A percentile compares a stretch with the other conserved stretches of the same genome.
Evolutionary conservation across 2,113 vertebrate species (phyloP).

Genomic region (Otocyon megalotis): DNA sequence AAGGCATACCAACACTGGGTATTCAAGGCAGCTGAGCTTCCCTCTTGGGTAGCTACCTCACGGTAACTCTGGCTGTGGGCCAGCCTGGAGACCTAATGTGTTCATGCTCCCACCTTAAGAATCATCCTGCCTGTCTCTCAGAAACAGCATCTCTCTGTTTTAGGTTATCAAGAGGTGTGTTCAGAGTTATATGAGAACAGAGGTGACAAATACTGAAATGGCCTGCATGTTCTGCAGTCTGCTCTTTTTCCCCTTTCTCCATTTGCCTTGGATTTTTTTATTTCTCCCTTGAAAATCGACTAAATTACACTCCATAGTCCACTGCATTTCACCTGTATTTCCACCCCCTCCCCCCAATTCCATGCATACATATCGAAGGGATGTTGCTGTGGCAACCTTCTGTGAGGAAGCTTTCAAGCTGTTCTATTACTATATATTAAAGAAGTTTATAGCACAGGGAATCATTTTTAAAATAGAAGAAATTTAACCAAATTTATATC

Average conservation of each 20-base stretch:
- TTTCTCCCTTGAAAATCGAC: conserved; percentile 27
- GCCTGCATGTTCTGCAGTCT: not conserved
- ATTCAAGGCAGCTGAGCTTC: not conserved
- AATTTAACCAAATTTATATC: conserved; percentile 67
- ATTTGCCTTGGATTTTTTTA: not conserved
- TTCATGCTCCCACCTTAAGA: not conserved
- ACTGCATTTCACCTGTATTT: conserved; percentile 48
- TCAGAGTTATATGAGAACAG: not conserved
- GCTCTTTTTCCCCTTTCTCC: not conserved
- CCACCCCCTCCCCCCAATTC: not conserved
- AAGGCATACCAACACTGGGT: not conserved
- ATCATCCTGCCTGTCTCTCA: not conserved
- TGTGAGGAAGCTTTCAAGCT: conserved; percentile 54
- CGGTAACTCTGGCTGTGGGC: not conserved
- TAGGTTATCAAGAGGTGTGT: not conserved
- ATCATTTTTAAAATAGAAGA: conserved; percentile 64
- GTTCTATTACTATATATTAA: conserved; percentile 73
- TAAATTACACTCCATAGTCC: conserved; percentile 26
- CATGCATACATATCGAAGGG: not conserved
- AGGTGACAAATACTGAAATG: not conserved
- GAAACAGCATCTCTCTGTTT: not conserved
- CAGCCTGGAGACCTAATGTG: not conserved
- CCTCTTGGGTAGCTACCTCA: not conserved
- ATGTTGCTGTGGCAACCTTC: conserved; percentile 78
- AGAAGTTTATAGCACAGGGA: conserved; percentile 60